Conservation (phyloP, 2,113 vertebrate genomes). For the Callaeas wilsoni region DNA sequence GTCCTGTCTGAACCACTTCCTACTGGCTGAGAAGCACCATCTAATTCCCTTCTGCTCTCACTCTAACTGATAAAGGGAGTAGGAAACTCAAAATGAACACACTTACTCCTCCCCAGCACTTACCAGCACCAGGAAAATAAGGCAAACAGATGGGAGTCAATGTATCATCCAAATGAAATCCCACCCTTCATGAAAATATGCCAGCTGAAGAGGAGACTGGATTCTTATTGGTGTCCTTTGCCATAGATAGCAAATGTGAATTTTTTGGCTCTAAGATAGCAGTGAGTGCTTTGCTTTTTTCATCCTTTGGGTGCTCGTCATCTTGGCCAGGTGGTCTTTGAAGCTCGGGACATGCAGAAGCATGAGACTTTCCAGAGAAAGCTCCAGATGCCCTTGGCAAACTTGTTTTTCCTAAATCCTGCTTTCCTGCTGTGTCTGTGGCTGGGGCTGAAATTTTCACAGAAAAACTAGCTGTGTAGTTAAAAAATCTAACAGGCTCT, state of each 20-base stretch:
- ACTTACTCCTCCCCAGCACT: not conserved
- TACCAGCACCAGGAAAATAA: conserved; percentile 15
- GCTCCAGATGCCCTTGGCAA: not conserved
- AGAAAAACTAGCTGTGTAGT: not conserved
- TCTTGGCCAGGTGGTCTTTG: not conserved
- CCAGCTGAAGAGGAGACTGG: conserved; percentile 12
- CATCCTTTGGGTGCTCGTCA: not conserved
- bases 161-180: conserved; percentile 43
- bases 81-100: conserved; percentile 8
- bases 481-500: not conserved
- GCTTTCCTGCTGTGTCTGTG: not conserved
- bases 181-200: not conserved
- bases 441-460: not conserved
- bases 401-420: not conserved
- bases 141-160: conserved; percentile 41
- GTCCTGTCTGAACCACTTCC: not conserved
- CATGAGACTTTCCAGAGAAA: not conserved
- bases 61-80: not conserved
- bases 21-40: not conserved
- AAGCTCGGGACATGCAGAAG: not conserved
- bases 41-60: not conserved
- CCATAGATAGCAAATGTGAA: not conserved
- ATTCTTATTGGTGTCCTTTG: not conserved
- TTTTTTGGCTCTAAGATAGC: not conserved
- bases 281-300: not conserved